These are phyloP conservation scores for Apogon hyalosoma DNA, from an alignment of 2,797 vertebrate genomes.

Conservation along the genomic window DNA sequence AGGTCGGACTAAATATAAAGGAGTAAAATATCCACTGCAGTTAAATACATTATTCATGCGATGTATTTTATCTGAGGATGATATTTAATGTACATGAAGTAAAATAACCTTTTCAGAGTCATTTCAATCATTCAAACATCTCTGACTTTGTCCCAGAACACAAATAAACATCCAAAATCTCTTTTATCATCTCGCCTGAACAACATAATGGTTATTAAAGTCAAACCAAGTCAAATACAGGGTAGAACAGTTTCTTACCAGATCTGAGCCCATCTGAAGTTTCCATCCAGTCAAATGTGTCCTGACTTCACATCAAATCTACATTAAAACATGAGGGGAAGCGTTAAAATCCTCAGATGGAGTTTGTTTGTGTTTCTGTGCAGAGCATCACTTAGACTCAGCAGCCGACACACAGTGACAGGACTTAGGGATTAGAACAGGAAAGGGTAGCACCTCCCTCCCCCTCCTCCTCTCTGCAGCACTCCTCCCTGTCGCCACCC, in stretches of 20 bases:
- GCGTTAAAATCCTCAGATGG: not conserved
- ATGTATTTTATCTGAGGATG: not conserved
- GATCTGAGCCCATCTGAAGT: conserved; percentile 46
- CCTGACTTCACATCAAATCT: conserved; percentile 6
- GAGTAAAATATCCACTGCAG: not conserved
- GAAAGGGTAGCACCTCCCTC: conserved; percentile 35
- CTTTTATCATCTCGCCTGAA: too few species aligned
- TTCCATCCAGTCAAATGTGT: conserved; percentile 21
- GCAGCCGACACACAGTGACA: conserved; percentile 27
- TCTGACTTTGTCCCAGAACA: not conserved
- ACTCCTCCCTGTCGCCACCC: conserved; percentile 56
- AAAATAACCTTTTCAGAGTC: not conserved
- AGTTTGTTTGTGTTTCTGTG: conserved; percentile 23
- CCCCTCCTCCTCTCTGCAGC: conserved; percentile 53
- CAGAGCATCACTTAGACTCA: conserved; percentile 45
- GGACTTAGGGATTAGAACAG: conserved; percentile 59
- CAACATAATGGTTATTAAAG: not conserved
- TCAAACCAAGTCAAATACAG: conserved; percentile 1
- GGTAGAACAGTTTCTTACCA: conserved; percentile 63
- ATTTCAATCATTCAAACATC: not conserved
- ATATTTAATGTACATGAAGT: conserved; percentile 4
- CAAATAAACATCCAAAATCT: not conserved
- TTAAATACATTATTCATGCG: not conserved
- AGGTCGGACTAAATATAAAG: conserved; percentile 3
- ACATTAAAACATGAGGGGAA: not conserved